A percentile compares a stretch with the other conserved stretches of the same genome.
Evolutionary conservation across 1,140 invertebrate species (phyloP).

Genomic region (Cotesia glomerata): DNA sequence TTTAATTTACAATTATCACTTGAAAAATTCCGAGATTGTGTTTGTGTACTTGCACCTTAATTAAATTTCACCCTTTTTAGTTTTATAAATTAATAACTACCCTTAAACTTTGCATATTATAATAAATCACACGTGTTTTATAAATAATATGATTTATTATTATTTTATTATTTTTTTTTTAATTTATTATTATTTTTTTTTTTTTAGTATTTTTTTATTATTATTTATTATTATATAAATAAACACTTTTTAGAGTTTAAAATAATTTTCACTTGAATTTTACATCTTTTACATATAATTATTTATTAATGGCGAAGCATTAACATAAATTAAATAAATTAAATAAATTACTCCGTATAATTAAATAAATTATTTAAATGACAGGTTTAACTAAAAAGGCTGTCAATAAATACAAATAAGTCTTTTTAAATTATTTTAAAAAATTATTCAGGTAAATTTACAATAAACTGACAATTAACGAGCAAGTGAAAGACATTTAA

Average conservation of each 20-base stretch:
- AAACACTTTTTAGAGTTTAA: background rate
- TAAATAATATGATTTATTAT: background rate
- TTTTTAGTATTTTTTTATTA: no score
- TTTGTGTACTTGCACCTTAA: conserved; percentile 19
- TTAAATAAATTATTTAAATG: no score
- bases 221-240: no score
- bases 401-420: no score
- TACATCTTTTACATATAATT: background rate
- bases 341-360: background rate
- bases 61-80: background rate
- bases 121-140: background rate
- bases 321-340: background rate
- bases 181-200: no score
- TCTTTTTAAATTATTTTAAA: no score
- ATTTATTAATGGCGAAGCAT: no score
- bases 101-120: background rate
- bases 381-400: no score
- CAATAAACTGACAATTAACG: background rate
- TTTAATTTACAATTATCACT: conserved; percentile 22
- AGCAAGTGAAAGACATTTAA: background rate
- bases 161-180: no score
- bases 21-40: conserved; percentile 29
- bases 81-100: background rate
- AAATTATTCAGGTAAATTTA: no score
- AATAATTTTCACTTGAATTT: background rate